These are phyloP conservation scores for Pomatorhinus ruficollis DNA, from an alignment of 2,113 vertebrate species.

Conservation along the genomic window DNA sequence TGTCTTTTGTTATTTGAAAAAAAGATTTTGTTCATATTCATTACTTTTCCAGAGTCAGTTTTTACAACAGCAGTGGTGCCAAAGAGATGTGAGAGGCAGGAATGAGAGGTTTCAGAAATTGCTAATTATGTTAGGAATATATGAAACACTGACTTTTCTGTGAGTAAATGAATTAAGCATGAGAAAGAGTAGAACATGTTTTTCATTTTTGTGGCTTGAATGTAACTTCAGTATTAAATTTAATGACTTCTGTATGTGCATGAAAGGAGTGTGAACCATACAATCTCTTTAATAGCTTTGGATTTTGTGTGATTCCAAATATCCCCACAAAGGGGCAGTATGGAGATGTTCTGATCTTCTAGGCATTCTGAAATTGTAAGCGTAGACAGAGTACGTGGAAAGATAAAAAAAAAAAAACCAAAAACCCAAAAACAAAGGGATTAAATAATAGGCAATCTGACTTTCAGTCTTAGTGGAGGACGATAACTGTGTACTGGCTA, in stretches of 20 bases:
- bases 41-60: background rate
- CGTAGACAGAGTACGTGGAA: background rate
- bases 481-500: background rate
- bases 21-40: background rate
- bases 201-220: background rate
- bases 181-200: background rate
- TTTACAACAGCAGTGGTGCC: background rate
- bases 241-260: conserved; percentile 14
- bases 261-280: background rate
- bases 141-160: background rate
- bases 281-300: background rate
- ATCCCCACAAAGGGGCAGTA: conserved; percentile 51
- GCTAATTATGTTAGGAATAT: background rate
- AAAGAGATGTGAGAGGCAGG: background rate
- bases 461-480: background rate
- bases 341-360: background rate
- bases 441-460: background rate
- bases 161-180: background rate
- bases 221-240: background rate
- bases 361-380: background rate
- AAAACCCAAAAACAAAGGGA: no score
- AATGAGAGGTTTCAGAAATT: background rate
- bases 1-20: background rate
- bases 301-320: background rate
- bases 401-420: background rate